phyloP scores from a whole-genome alignment of 2,888 invertebrate species.

The Leucoma salicis region DNA sequence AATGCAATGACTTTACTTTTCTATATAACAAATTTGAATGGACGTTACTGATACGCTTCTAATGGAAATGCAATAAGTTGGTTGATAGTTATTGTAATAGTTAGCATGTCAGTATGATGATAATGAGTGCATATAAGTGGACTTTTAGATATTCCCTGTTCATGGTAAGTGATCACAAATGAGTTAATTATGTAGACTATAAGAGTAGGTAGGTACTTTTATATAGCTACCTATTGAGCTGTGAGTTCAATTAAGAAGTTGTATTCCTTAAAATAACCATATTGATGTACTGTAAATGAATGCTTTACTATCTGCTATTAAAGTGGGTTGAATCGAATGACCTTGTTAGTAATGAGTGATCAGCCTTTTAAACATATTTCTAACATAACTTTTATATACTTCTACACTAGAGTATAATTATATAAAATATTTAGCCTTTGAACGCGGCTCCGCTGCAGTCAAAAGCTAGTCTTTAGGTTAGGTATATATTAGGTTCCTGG shows the following conservation, averaged over 20 bases:
- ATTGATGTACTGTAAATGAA: not conserved
- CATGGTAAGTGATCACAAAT: conserved; percentile 4
- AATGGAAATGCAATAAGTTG: conserved; percentile 21
- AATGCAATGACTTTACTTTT: conserved; percentile 6
- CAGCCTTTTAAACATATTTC: no score
- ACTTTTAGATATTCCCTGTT: conserved; percentile 16
- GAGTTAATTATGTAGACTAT: not conserved
- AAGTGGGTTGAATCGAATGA: not conserved
- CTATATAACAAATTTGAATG: conserved; percentile 20
- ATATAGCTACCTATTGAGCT: not conserved
- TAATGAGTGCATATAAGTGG: conserved; percentile 17
- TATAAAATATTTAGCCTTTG: no score
- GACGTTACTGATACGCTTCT: conserved; percentile 16
- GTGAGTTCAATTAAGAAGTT: not conserved
- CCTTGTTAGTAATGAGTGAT: no score
- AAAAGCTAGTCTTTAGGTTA: no score
- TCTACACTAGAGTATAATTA: no score
- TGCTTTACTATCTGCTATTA: not conserved
- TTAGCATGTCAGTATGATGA: conserved; percentile 12
- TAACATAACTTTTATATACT: no score
- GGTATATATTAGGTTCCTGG: no score
- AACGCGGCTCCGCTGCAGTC: no score
- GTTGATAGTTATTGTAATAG: conserved; percentile 8
- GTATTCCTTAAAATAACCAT: not conserved
- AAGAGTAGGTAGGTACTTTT: not conserved